Base-by-base conservation (phyloP, 1,140 invertebrate species). In the Zaprionus ornatus region DNA sequence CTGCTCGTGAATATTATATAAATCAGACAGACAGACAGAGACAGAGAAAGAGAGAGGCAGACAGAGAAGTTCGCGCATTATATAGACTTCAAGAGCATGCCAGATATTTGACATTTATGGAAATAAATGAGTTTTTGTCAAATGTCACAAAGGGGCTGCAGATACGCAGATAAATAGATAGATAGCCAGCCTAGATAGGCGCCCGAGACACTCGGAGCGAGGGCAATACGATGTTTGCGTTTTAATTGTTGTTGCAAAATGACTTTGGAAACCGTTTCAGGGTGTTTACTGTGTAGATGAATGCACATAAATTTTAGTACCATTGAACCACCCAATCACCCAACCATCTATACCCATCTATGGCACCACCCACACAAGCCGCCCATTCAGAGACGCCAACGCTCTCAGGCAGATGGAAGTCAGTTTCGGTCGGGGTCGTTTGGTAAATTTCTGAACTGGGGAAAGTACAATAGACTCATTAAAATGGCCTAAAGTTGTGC, bases 81-180 rank as follows among this genome's bases (percentile, higher is more conserved):
- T 74, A 72, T 77, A 66, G 72, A 86, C 82, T 86, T 86, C 62
- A 86, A 86, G 62, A 79, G 69, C 66, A 59, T 75, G 77, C 72
- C 69, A 67, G 60, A 27, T 59, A 23, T 64, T 17, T 82, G 83
- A 86, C 83, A 74, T 87, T 86, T 80, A 86, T 86, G 83, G 79
- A 87, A 86, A 79, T 69, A 80, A 87, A 86, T 82, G 83, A 74
- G 69, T 82, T 77, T 85, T 79, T 79, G 82, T 79, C 74, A 80
- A 68, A 67, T 21, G 61, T 45, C 52, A 42, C 25, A 12, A 21
- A 59, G 64, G 7, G 19, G 25, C 15, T 15, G 15, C 4, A 19
- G 57, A 40, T 37, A 23, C n/a, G 9, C 19, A 9, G 15, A 54
- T 27, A 15, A 15, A 57, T 54, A 62, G 60, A 73, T 63, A 55